These are phyloP conservation scores for Nematolebias whitei DNA, from an alignment of 2,113 vertebrate species.

Conservation along the genomic window DNA sequence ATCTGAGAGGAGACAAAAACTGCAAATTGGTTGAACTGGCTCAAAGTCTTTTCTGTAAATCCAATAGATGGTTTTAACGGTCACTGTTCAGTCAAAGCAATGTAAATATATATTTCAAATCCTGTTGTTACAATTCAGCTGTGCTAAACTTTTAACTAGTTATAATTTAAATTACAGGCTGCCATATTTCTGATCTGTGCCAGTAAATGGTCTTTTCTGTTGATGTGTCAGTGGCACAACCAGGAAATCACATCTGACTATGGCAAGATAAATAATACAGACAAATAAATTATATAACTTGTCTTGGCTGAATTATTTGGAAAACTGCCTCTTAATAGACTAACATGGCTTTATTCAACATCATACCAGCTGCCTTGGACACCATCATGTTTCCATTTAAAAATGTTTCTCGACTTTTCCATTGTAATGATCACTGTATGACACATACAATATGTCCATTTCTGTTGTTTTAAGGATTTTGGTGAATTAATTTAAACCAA, in stretches of 20 bases:
- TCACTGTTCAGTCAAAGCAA: too few species aligned
- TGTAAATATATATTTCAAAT: too few species aligned
- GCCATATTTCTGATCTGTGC: too few species aligned
- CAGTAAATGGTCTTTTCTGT: too few species aligned
- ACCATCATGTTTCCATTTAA: constrained; percentile 4
- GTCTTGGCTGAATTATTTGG: constrained; percentile 11
- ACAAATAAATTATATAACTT: not conserved
- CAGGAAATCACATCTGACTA: too few species aligned
- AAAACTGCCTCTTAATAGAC: constrained; percentile 19
- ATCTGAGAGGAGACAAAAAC: too few species aligned
- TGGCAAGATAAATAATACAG: not conserved
- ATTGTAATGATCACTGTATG: not conserved
- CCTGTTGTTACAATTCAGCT: too few species aligned
- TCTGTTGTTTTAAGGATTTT: constrained; percentile 9
- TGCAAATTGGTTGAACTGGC: too few species aligned
- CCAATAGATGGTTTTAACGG: too few species aligned
- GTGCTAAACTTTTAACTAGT: too few species aligned
- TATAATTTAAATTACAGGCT: too few species aligned
- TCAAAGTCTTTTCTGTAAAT: too few species aligned
- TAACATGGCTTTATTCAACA: constrained; percentile 26
- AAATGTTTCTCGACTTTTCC: constrained; percentile 9
- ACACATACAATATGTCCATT: constrained; percentile 13
- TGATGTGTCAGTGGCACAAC: not conserved
- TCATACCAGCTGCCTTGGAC: constrained; percentile 6
- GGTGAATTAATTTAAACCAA: not conserved